Evolutionary conservation across 2,113 vertebrate genomes (phyloP), one percentile per base, ranked within the genome.

Genomic region (Syngnathus scovelli): DNA sequence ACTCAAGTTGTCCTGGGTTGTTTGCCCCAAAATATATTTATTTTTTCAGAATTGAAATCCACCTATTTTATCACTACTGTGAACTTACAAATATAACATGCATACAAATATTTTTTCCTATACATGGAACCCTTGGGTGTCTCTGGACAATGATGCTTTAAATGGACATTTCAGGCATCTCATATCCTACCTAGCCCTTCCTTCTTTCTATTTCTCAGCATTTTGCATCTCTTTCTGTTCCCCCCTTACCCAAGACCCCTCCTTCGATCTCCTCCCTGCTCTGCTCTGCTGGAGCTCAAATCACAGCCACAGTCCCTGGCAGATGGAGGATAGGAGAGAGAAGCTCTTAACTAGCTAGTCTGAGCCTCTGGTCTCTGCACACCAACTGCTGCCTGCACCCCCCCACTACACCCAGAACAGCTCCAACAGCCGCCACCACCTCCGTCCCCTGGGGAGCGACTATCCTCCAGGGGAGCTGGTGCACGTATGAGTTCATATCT

Each of bases 261-360:
- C 78, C 83, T 87, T 84, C 85, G 76, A 87, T 89, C 87, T 87
- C 86, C 86, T 88, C 87, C 79, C 82, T 85, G 87, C 86, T 88
- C 81, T 89, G 89, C 88, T 86, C 88, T 90, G 87, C 86, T 89
- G 88, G 88, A 90, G 88, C 88, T 89, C 88, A 89, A 89, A 89
- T 89, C 88, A 87, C 87, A 88, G 76, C 84, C 87, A 75, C 70
- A 70, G 80, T 89, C 85, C 86, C 86, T 89, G 88, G 87, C 89
- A 88, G 90, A 89, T 89, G 87, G 91, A 89, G 88, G 84, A 89
- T 89, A 86, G 86, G 85, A 89, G 82, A 85, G 87, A 83, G 86
- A 85, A 89, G 84, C 86, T 87, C 84, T 84, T 88, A 90, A 88
- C 88, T 85, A 90, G 90, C 90, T 82, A 86, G 87, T 82, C 86